Percentiles rank a stretch among this genome's conserved stretches.
These are phyloP conservation scores for Rousettus madagascariensis DNA, from an alignment of 2,797 vertebrate species.

Conservation along the genomic window DNA sequence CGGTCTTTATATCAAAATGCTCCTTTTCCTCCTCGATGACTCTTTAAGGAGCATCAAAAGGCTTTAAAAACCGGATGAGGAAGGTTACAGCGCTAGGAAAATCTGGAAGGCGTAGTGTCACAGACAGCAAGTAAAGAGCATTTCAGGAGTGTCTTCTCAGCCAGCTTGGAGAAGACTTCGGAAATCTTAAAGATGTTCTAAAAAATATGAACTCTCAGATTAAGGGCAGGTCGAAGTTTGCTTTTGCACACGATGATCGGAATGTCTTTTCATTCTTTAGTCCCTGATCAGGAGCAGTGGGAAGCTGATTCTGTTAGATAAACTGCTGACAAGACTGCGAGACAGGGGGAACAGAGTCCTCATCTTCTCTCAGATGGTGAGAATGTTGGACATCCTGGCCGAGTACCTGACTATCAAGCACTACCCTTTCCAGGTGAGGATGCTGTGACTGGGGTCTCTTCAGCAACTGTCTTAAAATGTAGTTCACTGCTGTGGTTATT, in stretches of 20 bases:
- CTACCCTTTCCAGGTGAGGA: conserved; percentile 96
- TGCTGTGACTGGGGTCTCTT: background rate
- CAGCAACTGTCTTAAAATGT: background rate
- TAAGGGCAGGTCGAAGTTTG: background rate
- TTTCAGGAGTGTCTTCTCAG: background rate
- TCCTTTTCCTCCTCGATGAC: background rate
- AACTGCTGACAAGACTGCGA: conserved; percentile 94
- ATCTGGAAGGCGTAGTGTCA: background rate
- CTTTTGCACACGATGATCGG: conserved; percentile 31
- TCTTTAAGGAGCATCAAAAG: background rate
- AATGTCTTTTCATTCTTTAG: conserved; percentile 83
- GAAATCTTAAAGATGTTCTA: background rate
- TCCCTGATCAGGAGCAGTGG: conserved; percentile 94
- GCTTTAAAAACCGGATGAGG: background rate
- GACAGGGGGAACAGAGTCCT: conserved; percentile 97
- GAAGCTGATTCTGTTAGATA: conserved; percentile 97
- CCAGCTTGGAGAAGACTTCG: background rate
- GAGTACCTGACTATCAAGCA: conserved; percentile 96
- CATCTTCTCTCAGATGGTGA: conserved; percentile 99
- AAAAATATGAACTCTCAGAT: background rate
- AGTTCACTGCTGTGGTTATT: background rate
- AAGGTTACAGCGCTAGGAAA: background rate
- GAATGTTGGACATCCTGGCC: conserved; percentile 99
- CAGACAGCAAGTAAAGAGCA: background rate
- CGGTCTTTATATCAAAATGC: background rate